A percentile compares a stretch with the other conserved stretches of the same genome.
phyloP scores from a whole-genome alignment of 2,888 invertebrate species.

The Disparrhopalites patrizii region DNA sequence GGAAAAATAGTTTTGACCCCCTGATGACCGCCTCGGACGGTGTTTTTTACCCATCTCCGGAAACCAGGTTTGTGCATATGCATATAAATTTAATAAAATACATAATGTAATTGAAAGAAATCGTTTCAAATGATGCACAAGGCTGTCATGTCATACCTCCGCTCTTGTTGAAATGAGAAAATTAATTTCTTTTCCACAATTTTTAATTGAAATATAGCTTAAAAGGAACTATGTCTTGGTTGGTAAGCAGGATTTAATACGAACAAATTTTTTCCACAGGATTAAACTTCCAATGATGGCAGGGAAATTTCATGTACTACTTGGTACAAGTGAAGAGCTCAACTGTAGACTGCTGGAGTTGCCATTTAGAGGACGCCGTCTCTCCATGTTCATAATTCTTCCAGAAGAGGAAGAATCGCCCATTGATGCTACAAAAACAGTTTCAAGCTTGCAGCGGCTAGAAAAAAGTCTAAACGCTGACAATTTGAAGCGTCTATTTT shows the following conservation, averaged over 20 bases:
- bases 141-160: too few species aligned
- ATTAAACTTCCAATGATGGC: constrained; percentile 52
- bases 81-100: too few species aligned
- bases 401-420: constrained; percentile 49
- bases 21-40: constrained; percentile 49
- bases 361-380: constrained; percentile 50
- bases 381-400: constrained; percentile 51
- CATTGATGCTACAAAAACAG: constrained; percentile 20
- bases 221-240: too few species aligned
- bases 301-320: constrained; percentile 50
- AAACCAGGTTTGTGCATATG: constrained; percentile 43
- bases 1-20: constrained; percentile 49
- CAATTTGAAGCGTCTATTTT: constrained; percentile 49
- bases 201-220: too few species aligned
- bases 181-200: neutral
- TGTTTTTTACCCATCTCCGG: constrained; percentile 48
- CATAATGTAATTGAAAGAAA: too few species aligned
- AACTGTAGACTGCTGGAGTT: constrained; percentile 51
- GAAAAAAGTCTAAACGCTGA: constrained; percentile 51
- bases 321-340: constrained; percentile 50
- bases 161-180: too few species aligned
- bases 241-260: too few species aligned
- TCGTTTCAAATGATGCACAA: too few species aligned
- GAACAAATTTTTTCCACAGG: constrained; percentile 42
- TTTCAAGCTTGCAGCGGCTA: constrained; percentile 46